Conservation (phyloP, 2,113 vertebrate species). For the Tetraodon nigroviridis region DNA sequence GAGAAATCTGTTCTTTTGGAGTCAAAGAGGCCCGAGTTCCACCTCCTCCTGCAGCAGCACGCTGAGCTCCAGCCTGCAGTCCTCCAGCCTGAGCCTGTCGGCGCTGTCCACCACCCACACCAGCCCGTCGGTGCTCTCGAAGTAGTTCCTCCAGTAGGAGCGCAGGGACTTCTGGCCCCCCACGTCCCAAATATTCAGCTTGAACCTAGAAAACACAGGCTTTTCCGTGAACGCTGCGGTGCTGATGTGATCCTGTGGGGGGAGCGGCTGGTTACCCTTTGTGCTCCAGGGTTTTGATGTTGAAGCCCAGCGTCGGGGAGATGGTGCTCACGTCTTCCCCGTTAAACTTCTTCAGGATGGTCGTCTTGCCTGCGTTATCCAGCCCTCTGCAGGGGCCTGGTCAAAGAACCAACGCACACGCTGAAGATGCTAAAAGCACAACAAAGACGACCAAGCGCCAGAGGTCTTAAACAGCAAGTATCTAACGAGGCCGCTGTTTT, state of each 20-base stretch:
- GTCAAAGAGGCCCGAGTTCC: slow-evolving; percentile 3
- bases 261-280: slow-evolving; percentile 80
- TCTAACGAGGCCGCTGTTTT: neutral
- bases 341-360: slow-evolving; percentile 90
- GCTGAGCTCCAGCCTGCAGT: slow-evolving; percentile 81
- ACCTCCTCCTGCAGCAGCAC: slow-evolving; percentile 86
- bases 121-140: slow-evolving; percentile 90
- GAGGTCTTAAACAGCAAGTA: neutral
- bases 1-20: neutral
- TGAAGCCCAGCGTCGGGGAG: slow-evolving; percentile 88
- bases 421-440: neutral
- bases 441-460: no score
- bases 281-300: slow-evolving; percentile 91
- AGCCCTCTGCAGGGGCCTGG: slow-evolving; percentile 71
- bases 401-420: slow-evolving; percentile 59
- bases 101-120: slow-evolving; percentile 95
- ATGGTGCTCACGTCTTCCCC: slow-evolving; percentile 90
- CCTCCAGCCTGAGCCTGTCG: slow-evolving; percentile 82
- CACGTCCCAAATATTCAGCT: slow-evolving; percentile 91
- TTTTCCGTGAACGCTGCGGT: no score
- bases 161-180: slow-evolving; percentile 90
- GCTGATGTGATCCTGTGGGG: no score
- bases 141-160: slow-evolving; percentile 94
- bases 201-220: slow-evolving; percentile 73
- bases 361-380: slow-evolving; percentile 91